Conservation (phyloP, 2,113 vertebrate species). For the Phasianus colchicus region DNA sequence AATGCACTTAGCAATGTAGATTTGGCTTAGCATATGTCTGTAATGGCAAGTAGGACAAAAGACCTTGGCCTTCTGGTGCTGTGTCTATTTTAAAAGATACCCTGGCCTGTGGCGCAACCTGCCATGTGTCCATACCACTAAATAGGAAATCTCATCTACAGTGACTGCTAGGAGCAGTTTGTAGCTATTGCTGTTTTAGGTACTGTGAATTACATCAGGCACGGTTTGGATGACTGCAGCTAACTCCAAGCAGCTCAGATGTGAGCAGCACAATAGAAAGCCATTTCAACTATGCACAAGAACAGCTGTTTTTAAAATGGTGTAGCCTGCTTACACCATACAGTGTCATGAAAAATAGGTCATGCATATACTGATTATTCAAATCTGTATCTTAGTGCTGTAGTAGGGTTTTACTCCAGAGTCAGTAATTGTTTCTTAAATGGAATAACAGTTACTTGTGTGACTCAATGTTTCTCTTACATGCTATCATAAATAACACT, state of each 20-base stretch:
- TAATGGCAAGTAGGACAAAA: background rate
- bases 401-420: background rate
- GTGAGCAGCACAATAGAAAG: background rate
- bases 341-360: background rate
- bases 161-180: background rate
- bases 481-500: background rate
- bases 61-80: accelerated
- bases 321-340: background rate
- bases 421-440: background rate
- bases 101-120: background rate
- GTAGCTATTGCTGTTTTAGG: background rate
- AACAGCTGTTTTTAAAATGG: background rate
- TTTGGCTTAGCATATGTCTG: background rate
- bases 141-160: background rate
- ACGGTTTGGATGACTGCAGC: background rate
- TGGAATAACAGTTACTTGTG: background rate
- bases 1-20: background rate
- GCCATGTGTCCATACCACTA: accelerated
- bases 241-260: background rate
- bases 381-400: background rate
- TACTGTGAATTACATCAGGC: accelerated
- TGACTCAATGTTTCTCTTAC: background rate
- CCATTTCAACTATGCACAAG: background rate
- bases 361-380: background rate
- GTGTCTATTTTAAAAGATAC: background rate